Base-by-base conservation (phyloP, 2,888 invertebrate species). In the Cerastoderma edule region DNA sequence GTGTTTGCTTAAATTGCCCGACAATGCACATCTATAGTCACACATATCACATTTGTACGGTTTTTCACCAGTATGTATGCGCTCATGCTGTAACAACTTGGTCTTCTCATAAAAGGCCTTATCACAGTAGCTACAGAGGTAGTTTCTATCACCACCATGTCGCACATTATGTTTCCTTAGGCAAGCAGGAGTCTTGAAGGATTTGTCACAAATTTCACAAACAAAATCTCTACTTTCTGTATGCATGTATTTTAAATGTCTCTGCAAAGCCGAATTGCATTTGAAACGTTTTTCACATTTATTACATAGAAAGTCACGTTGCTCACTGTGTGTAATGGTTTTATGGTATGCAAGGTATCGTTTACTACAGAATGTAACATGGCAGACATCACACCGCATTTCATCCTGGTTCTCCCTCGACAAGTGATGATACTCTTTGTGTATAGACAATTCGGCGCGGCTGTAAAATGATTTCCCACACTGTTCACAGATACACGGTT, bases 1-100 rank as follows among this genome's bases (percentile, higher is more conserved):
- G 30, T 78, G 78, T 68, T 78, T 78, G 33, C 46, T 71, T 5
- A 78, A 72, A 64, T 78, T 78, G 6, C 74, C 78, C n/a, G 74
- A 72, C 5, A 78, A 22, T 13, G 78, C 74, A 66, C 74, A 75
- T 30, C 50, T 71, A 50, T 78, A 78, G 39, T 71, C 65, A 66
- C 78, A 78, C 30, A 75, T 19, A 39, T 66, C 57, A 72, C 78
- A 78, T 39, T 71, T 46, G 48, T 72, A 75, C 0, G 78, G 78
- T 30, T 75, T 74, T n/a, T 68, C 68, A 8, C 78, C 78, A 2
- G 74, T 71, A 56, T 78, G 78, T 50, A 60, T 74, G 16, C 74
- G 53, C 27, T 66, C 64, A 35, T 78, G 78, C 33, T 78, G 74
- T 13, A 67, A 16, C 22, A 78, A 60, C 48, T 74, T 78, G 16